These are phyloP conservation scores for Picus viridis DNA, from an alignment of 2,797 vertebrate species.

Conservation along the genomic window DNA sequence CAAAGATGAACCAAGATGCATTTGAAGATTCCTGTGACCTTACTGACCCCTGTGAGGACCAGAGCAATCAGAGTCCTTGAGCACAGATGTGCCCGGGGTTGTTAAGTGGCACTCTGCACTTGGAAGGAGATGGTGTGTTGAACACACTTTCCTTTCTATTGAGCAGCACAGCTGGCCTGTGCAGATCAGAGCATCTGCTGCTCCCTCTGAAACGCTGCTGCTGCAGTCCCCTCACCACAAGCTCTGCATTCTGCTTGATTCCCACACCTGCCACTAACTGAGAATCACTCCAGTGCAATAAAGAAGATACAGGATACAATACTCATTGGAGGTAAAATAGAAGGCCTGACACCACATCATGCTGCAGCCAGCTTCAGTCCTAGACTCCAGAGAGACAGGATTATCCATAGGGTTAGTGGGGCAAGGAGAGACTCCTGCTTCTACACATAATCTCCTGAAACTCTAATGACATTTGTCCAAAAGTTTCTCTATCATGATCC, in stretches of 20 bases:
- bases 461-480: not conserved
- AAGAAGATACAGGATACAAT: not conserved
- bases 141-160: not conserved
- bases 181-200: conserved; percentile 50
- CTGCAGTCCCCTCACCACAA: not conserved
- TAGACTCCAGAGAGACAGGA: not conserved
- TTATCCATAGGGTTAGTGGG: not conserved
- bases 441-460: rapidly evolving
- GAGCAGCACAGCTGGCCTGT: conserved; percentile 13
- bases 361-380: not conserved
- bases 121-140: not conserved
- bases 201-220: not conserved
- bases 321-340: rapidly evolving
- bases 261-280: conserved; percentile 23
- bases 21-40: conserved; percentile 5
- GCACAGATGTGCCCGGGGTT: conserved; percentile 6
- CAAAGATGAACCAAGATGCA: not conserved
- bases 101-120: not conserved
- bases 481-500: not conserved
- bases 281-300: conserved; percentile 4
- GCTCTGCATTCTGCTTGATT: not conserved
- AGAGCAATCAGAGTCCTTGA: not conserved
- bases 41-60: not conserved
- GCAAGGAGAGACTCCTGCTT: not conserved
- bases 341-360: not conserved